These are phyloP conservation scores for Sminthurinus aureus DNA, from an alignment of 2,888 invertebrate genomes.

Conservation along the genomic window DNA sequence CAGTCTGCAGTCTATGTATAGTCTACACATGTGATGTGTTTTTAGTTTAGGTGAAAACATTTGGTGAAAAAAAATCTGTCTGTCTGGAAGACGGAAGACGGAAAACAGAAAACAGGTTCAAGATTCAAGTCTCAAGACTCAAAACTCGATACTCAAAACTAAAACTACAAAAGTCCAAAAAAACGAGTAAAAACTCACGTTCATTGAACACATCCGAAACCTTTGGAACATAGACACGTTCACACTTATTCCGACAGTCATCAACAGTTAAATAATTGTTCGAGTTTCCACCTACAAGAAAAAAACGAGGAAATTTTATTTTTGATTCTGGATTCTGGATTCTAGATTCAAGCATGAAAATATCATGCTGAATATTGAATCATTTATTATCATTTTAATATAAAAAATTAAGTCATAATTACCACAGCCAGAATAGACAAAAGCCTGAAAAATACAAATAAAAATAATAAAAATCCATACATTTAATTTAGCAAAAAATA, in stretches of 20 bases:
- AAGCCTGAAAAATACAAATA: neutral
- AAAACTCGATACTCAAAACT: too few relatives aligned
- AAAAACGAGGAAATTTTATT: neutral
- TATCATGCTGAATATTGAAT: neutral
- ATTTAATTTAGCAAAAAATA: too few relatives aligned
- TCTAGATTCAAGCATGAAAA: neutral
- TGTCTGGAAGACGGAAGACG: too few relatives aligned
- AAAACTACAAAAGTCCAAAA: neutral
- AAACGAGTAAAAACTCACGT: conserved; percentile 6
- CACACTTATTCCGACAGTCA: conserved; percentile 74
- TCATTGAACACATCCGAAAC: conserved; percentile 33
- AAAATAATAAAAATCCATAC: too few relatives aligned
- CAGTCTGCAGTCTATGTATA: too few relatives aligned
- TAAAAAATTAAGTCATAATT: neutral
- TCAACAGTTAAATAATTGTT: conserved; percentile 80
- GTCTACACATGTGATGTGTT: too few relatives aligned
- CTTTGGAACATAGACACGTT: conserved; percentile 62
- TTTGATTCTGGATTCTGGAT: too few relatives aligned
- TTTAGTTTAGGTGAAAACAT: too few relatives aligned
- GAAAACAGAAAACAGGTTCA: too few relatives aligned
- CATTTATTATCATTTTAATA: neutral
- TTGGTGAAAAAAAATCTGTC: too few relatives aligned
- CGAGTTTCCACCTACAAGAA: conserved; percentile 75
- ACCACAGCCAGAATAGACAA: conserved; percentile 9
- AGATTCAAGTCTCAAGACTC: too few relatives aligned